Evolutionary conservation across 1,140 invertebrate genomes (phyloP).

Genomic region (Druon quercuslanigerum): DNA sequence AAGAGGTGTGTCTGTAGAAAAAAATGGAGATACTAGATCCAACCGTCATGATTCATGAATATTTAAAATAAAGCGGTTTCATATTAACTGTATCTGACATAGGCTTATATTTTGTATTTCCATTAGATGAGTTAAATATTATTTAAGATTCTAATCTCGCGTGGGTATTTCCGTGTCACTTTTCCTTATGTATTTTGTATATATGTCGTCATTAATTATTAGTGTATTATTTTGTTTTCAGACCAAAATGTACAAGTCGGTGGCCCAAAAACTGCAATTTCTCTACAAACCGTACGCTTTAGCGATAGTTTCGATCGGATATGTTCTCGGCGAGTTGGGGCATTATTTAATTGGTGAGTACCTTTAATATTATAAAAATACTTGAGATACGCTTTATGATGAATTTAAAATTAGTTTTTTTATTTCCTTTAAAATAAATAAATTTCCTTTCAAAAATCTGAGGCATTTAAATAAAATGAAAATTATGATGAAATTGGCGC

Average conservation of each 20-base stretch:
- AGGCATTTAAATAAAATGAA: too few species aligned
- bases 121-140: constrained; percentile 16
- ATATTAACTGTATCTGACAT: constrained; percentile 22
- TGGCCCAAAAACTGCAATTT: constrained; percentile 79
- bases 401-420: too few species aligned
- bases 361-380: constrained; percentile 26
- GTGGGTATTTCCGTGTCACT: constrained; percentile 34
- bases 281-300: constrained; percentile 87
- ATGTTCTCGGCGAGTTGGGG: constrained; percentile 88
- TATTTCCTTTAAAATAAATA: too few species aligned
- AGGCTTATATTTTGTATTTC: constrained; percentile 4
- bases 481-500: too few species aligned
- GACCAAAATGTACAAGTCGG: constrained; percentile 63
- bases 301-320: constrained; percentile 86
- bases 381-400: constrained; percentile 14
- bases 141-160: constrained; percentile 9
- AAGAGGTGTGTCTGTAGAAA: constrained; percentile 18
- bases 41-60: constrained; percentile 1
- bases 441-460: too few species aligned
- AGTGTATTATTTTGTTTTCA: constrained; percentile 32
- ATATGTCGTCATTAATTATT: constrained; percentile 21
- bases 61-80: constrained; percentile 24
- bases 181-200: constrained; percentile 32
- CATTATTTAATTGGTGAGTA: constrained; percentile 88
- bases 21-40: background rate